Evolutionary conservation across 2,888 invertebrate genomes (phyloP), one percentile per base, ranked within the genome.

Genomic region (Eristalis arbustorum): DNA sequence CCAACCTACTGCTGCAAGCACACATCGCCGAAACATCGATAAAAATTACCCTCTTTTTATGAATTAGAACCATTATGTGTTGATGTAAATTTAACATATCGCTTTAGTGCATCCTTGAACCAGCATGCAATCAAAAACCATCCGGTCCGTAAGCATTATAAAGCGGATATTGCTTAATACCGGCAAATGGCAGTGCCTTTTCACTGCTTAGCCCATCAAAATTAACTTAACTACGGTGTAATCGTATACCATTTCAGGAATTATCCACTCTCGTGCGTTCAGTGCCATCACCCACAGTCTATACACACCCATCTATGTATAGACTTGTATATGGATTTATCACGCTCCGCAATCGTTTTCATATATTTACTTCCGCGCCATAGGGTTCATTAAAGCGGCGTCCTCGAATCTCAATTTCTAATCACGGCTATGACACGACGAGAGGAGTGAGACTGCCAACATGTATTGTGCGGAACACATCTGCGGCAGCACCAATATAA

Each of bases 331-430:
- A 18, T 18, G 18, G 49, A 69, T n/a, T 40, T 37, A 69, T 69
- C n/a, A 37, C 34, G 37, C 40, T 37, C 69, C 59, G 37, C n/a
- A 37, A 59, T 59, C 69, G n/a, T 57, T 59, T 40, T 18, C 49
- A 49, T 49, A 49, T 49, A 49, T 49, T 25, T 28, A 49, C 37
- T 37, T 69, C 25, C 25, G 23, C 23, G 10, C 23, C 69, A 68
- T 59, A n/a, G 42, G 57, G 57, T 71, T 61, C 42, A 71, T 61
- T 61, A 71, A 66, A 40, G 42, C 71, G 42, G 28, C 31, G 22
- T 72, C 62, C 62, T 72, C 62, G 62, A 62, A 63, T 62, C 31
- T 49, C 62, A 72, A 72, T 72, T 72, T 72, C 22, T 31, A 42
- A 72, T 72, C 72, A 63, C 72, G 62, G 62, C 62, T 72, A 31